Percentiles rank a stretch among this genome's conserved stretches.
Evolutionary conservation across 2,797 vertebrate species (phyloP).

Genomic region (Karalla daura): DNA sequence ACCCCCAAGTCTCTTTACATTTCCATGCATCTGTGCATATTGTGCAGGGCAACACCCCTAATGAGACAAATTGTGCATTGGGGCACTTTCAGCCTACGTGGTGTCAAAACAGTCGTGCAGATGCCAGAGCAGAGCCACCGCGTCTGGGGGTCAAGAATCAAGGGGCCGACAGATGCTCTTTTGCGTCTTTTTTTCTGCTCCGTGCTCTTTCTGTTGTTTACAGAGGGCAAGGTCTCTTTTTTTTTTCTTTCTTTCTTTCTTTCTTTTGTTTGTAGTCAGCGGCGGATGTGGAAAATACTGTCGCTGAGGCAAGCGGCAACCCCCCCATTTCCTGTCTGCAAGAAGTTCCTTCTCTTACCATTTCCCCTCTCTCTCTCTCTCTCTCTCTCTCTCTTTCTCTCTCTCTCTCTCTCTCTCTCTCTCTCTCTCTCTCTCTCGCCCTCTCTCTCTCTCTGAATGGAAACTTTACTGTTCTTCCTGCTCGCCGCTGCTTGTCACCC

Average conservation of each 20-base stretch:
- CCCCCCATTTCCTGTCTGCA: conserved; percentile 93
- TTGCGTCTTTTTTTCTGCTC: conserved; percentile 24
- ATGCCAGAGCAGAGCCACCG: not conserved
- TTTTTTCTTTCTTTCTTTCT: conserved; percentile 44
- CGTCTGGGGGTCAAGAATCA: not conserved
- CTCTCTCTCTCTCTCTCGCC: conserved; percentile 55
- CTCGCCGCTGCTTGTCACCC: conserved; percentile 55
- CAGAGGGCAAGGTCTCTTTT: conserved; percentile 66
- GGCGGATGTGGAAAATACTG: conserved; percentile 88
- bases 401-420: conserved; percentile 45
- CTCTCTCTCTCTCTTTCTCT: conserved; percentile 28
- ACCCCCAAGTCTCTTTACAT: not conserved
- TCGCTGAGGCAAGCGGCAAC: conserved; percentile 80
- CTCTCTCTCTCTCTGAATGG: conserved; percentile 67
- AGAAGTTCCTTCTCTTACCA: conserved; percentile 91
- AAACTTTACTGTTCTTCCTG: conserved; percentile 72
- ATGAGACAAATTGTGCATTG: not conserved
- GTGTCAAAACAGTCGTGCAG: not conserved
- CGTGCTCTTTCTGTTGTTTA: conserved; percentile 57
- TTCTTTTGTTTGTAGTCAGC: conserved; percentile 80
- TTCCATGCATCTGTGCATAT: not conserved
- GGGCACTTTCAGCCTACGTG: no score
- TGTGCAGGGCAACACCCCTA: not conserved
- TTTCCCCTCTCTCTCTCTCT: conserved; percentile 81
- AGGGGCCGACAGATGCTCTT: conserved; percentile 20